Evolutionary conservation across 2,888 invertebrate species (phyloP), one percentile per base, ranked within the genome.

Genomic region (Archips xylosteana): DNA sequence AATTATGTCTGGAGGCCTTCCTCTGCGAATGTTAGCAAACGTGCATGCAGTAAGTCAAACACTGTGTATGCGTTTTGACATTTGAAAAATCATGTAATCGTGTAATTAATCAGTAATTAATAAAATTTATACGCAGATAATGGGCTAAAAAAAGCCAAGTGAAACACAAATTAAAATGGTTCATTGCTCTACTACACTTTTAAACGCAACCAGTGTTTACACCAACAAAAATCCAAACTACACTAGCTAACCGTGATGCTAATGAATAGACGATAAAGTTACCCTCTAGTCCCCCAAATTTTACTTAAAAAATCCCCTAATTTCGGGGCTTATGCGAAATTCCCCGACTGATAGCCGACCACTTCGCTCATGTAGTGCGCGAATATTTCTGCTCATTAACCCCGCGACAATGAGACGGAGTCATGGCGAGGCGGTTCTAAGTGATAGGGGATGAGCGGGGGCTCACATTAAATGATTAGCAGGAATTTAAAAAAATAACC

Each of bases 381-480:
- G 64, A 69, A 67, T 81, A 84, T 83, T 85, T 84, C 83, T 85
- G 85, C 89, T 90, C 89, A 90, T 91, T 91, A 91, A 88, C 84
- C 79, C 83, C 81, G 81, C 83, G 84, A 87, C 87, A 83, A 83
- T 83, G 85, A 84, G 84, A 85, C 86, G 85, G 85, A 88, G 86
- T 87, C 86, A 85, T 87, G 85, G 85, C 85, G 83, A 82, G 85
- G 83, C 83, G 51, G 59, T 15, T 23, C n/a, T 67, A 15, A 67
- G 77, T 70, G 67, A 73, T 78, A 78, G 82, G 79, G 75, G 75
- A 77, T 51, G 69, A 79, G 79, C 71, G 75, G 15, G 54, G 0
- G 10, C n/a, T 32, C 9, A 57, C 5, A 36, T 36, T 36, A 36
- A 36, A 36, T 36, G 5, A 36, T 36, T 36, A 23, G 23, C 23